phyloP scores from a whole-genome alignment of 92 coral and sea anemone genomes.

The Epizoanthus illoricatus region DNA sequence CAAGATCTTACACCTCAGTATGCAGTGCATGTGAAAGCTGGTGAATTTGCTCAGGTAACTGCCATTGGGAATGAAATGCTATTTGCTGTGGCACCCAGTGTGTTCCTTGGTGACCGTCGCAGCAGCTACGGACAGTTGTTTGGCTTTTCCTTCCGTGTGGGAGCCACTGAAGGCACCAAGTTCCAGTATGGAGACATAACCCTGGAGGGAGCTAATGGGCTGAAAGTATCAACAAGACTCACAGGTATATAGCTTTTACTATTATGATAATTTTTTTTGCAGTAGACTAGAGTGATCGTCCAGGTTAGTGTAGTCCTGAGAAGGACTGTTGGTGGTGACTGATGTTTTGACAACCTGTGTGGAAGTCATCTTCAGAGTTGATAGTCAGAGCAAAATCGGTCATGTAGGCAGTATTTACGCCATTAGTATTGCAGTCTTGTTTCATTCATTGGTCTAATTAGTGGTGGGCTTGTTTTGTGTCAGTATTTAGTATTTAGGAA shows the following conservation, averaged over 20 bases:
- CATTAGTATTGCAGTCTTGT: too few relatives aligned
- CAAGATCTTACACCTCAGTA: slow-evolving; percentile 82
- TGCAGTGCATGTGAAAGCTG: slow-evolving; percentile 57
- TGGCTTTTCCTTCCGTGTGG: slow-evolving; percentile 90
- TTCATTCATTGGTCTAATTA: too few relatives aligned
- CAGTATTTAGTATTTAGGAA: too few relatives aligned
- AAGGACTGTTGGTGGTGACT: too few relatives aligned
- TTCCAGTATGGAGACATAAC: slow-evolving; percentile 69
- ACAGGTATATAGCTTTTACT: slow-evolving; percentile 39
- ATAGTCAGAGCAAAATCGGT: too few relatives aligned
- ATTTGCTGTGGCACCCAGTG: slow-evolving; percentile 78
- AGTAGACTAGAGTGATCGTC: too few relatives aligned
- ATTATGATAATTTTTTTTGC: too few relatives aligned
- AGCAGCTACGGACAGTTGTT: slow-evolving; percentile 89
- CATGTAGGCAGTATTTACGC: too few relatives aligned
- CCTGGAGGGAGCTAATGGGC: slow-evolving; percentile 71
- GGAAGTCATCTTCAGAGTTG: too few relatives aligned
- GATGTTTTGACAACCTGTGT: too few relatives aligned
- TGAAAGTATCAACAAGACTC: slow-evolving; percentile 71
- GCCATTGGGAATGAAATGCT: slow-evolving; percentile 86
- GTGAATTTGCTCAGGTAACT: slow-evolving; percentile 73
- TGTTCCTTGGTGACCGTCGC: slow-evolving; percentile 71
- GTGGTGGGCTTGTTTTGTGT: too few relatives aligned
- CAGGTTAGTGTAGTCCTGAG: too few relatives aligned
- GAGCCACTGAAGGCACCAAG: slow-evolving; percentile 72